Percentiles rank a stretch among this genome's conserved stretches.
Conservation (phyloP, 2,888 invertebrate species). For the Parascotia fuliginaria region DNA sequence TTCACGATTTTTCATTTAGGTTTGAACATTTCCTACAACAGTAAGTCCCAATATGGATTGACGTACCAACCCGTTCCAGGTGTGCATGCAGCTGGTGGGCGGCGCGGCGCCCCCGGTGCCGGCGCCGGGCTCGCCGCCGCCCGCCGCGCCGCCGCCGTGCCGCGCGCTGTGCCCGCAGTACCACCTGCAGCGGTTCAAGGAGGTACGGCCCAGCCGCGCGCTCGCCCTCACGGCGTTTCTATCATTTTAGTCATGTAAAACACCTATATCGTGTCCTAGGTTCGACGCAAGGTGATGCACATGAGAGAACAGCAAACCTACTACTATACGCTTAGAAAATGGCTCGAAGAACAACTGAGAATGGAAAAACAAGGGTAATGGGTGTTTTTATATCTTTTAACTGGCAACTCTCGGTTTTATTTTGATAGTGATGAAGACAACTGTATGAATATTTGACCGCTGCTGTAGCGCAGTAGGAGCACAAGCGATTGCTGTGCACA, state of each 20-base stretch:
- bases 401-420: too few species aligned
- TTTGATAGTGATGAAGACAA: too few species aligned
- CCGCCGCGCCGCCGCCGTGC: constrained; percentile 54
- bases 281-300: constrained; percentile 80
- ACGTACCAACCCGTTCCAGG: constrained; percentile 51
- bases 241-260: too few species aligned
- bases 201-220: too few species aligned
- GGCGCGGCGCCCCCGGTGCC: constrained; percentile 66
- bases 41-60: not conserved
- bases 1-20: too few species aligned
- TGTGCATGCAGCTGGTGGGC: constrained; percentile 78
- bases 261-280: constrained; percentile 58
- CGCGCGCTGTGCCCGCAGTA: constrained; percentile 75
- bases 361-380: constrained; percentile 69
- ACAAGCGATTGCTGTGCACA: too few species aligned
- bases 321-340: constrained; percentile 76
- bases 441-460: too few species aligned
- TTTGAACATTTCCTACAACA: too few species aligned
- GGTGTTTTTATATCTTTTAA: not conserved
- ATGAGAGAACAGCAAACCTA: constrained; percentile 80
- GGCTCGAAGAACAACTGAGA: constrained; percentile 74
- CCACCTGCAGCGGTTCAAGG: constrained; percentile 73
- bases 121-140: constrained; percentile 66
- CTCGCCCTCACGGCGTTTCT: too few species aligned
- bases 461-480: too few species aligned